Percentiles rank a stretch among this genome's conserved stretches.
Evolutionary conservation across 2,888 invertebrate genomes (phyloP).

Genomic region (Reticulitermes lucifugus): DNA sequence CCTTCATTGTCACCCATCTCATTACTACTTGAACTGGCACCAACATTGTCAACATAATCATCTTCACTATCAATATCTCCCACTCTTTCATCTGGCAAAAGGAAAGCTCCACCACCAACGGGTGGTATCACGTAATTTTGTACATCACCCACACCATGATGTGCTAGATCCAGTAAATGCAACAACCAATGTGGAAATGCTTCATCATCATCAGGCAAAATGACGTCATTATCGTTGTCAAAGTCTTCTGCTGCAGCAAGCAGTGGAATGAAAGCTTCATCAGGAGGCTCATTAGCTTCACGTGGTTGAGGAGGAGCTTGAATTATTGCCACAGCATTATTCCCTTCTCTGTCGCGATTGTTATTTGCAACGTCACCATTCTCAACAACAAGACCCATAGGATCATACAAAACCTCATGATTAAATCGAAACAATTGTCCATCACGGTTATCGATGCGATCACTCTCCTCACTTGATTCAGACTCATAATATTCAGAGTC

Average conservation of each 20-base stretch:
- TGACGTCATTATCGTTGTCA: constrained; percentile 48
- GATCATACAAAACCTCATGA: constrained; percentile 45
- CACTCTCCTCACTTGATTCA: constrained; percentile 41
- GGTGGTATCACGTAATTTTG: background rate
- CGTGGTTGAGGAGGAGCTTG: constrained; percentile 53
- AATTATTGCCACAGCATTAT: constrained; percentile 62
- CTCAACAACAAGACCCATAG: constrained; percentile 61
- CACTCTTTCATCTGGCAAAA: constrained; percentile 34
- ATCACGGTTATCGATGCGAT: constrained; percentile 35
- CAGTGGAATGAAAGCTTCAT: constrained; percentile 32
- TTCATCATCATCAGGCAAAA: constrained; percentile 39
- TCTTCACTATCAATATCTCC: constrained; percentile 18
- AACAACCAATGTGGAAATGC: constrained; percentile 52
- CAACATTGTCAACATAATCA: background rate
- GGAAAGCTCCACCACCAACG: background rate
- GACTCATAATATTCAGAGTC: constrained; percentile 38
- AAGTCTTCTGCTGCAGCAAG: constrained; percentile 44
- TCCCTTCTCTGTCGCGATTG: constrained; percentile 67
- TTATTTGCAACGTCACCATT: constrained; percentile 69
- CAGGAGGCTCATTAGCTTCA: constrained; percentile 56
- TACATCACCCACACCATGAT: constrained; percentile 34
- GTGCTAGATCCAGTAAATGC: constrained; percentile 43
- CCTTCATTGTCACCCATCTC: background rate
- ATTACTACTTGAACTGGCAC: background rate
- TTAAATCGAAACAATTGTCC: constrained; percentile 32